Conservation (phyloP, 2,888 invertebrate genomes). For the Pseudoips prasinana region DNA sequence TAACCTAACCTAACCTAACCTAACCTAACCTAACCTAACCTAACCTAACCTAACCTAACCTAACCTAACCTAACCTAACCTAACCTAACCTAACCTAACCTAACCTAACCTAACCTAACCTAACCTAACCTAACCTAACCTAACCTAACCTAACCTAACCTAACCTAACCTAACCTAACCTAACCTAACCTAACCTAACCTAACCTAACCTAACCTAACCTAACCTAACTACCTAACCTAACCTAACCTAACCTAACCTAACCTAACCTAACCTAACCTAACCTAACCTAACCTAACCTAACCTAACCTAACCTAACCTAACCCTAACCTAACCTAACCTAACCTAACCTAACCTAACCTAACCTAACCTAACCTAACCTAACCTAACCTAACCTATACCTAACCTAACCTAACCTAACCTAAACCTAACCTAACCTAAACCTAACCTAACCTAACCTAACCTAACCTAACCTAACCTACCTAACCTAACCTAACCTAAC, state of each 20-base stretch:
- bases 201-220: slow-evolving; percentile 11
- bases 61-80: slow-evolving; percentile 7
- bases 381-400: no score
- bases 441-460: slow-evolving; percentile 18
- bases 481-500: no score
- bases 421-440: no score
- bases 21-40: slow-evolving; percentile 8
- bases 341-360: slow-evolving; percentile 17
- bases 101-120: slow-evolving; percentile 14
- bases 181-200: slow-evolving; percentile 15
- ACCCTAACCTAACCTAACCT: no score
- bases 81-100: slow-evolving; percentile 12
- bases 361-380: slow-evolving; percentile 18
- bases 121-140: slow-evolving; percentile 5
- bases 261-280: slow-evolving; percentile 16
- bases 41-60: slow-evolving; percentile 8
- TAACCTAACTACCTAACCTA: slow-evolving; percentile 12
- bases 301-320: slow-evolving; percentile 16
- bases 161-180: slow-evolving; percentile 6
- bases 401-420: no score
- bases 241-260: slow-evolving; percentile 20
- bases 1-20: slow-evolving; percentile 7
- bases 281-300: slow-evolving; percentile 17
- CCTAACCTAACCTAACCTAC: slow-evolving; percentile 22
- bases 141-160: slow-evolving; percentile 7